These are phyloP conservation scores for Brachypodius melanocephalos DNA, from an alignment of 2,113 vertebrate genomes.

Conservation along the genomic window DNA sequence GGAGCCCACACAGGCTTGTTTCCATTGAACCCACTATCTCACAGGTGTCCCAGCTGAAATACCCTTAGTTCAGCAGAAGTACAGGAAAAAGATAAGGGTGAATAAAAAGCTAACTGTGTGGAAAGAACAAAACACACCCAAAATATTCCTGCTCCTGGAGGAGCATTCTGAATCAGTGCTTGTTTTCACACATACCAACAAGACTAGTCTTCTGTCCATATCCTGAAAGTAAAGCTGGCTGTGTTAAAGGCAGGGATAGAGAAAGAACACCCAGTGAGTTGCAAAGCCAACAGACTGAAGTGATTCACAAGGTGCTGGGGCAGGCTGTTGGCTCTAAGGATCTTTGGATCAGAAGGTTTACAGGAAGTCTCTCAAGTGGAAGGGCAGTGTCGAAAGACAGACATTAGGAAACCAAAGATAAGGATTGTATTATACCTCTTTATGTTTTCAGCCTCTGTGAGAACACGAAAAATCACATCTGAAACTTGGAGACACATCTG, in stretches of 20 bases:
- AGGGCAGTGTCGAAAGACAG: background rate
- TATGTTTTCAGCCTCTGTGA: background rate
- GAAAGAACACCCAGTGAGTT: background rate
- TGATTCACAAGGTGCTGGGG: background rate
- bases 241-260: background rate
- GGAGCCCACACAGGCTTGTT: background rate
- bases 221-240: background rate
- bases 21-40: background rate
- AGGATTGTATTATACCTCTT: background rate
- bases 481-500: background rate
- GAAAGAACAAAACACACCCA: background rate
- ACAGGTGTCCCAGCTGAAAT: background rate
- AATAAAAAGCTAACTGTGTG: background rate
- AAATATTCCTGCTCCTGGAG: background rate
- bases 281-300: background rate
- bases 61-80: background rate
- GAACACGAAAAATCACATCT: background rate
- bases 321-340: background rate
- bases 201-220: background rate
- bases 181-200: background rate
- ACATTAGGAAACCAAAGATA: background rate
- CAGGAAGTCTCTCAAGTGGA: background rate
- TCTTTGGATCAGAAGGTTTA: background rate
- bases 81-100: background rate
- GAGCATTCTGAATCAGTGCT: background rate